Conservation (phyloP, 2,113 vertebrate genomes). For the Calidris pugnax region DNA sequence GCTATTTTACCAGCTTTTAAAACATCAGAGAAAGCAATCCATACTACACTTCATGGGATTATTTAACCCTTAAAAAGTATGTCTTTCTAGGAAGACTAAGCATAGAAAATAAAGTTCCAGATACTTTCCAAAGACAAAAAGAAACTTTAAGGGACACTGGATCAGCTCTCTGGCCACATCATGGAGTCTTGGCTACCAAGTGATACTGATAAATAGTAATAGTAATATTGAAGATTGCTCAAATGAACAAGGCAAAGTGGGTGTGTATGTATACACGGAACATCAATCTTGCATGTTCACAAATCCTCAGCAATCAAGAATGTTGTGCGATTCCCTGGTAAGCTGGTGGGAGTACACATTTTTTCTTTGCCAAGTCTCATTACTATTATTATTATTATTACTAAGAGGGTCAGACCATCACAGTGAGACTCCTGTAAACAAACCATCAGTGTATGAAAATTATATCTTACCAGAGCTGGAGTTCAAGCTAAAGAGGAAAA, state of each 20-base stretch:
- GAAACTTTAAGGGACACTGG: neutral
- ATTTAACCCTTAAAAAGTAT: neutral
- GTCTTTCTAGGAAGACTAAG: neutral
- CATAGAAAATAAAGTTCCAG: neutral
- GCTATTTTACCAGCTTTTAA: neutral
- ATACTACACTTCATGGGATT: neutral
- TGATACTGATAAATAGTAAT: neutral
- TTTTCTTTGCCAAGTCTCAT: neutral
- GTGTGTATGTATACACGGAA: rapidly evolving
- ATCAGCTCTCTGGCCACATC: neutral
- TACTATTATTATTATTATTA: neutral
- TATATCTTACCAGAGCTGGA: neutral
- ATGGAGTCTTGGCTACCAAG: neutral
- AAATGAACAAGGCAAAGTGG: neutral
- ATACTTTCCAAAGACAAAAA: neutral
- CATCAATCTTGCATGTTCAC: neutral
- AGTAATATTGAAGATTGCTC: neutral
- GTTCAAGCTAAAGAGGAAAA: neutral
- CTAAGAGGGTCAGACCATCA: neutral
- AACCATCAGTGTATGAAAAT: neutral
- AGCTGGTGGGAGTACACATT: neutral
- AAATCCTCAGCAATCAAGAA: neutral
- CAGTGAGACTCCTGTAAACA: neutral
- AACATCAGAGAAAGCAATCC: neutral
- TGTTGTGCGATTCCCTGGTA: neutral